These are phyloP conservation scores for Amphipyra berbera DNA, from an alignment of 2,888 invertebrate species.

Conservation along the genomic window DNA sequence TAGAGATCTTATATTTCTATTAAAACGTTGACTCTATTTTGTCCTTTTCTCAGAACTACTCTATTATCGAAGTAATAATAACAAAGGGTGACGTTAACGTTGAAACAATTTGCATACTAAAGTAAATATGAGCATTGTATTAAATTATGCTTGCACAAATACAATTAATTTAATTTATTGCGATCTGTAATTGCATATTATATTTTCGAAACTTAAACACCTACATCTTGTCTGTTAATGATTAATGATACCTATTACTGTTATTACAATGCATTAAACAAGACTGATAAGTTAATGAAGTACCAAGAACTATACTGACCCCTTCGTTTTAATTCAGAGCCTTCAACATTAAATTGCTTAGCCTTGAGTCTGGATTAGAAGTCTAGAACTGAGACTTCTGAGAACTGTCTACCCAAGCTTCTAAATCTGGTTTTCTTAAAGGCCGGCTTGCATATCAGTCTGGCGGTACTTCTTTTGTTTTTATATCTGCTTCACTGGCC, in stretches of 20 bases:
- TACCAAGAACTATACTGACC: conserved; percentile 32
- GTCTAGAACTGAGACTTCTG: conserved; percentile 64
- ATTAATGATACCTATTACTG: conserved; percentile 32
- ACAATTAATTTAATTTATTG: conserved; percentile 31
- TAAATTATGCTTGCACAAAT: conserved; percentile 12
- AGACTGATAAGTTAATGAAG: conserved; percentile 25
- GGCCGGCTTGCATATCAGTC: conserved; percentile 42
- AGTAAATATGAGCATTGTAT: conserved; percentile 23
- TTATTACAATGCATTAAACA: conserved; percentile 12
- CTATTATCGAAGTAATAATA: background rate
- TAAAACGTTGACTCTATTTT: no score
- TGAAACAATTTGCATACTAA: conserved; percentile 14
- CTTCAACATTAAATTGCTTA: conserved; percentile 44
- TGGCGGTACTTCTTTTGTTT: conserved; percentile 42
- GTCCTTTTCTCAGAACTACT: no score
- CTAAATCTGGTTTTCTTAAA: conserved; percentile 56
- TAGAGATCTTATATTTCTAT: no score
- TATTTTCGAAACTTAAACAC: conserved; percentile 22
- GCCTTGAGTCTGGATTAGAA: conserved; percentile 51
- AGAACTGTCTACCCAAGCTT: conserved; percentile 62
- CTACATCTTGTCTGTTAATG: conserved; percentile 8
- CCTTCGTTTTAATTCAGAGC: conserved; percentile 26
- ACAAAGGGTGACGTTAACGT: conserved; percentile 8
- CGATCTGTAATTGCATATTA: conserved; percentile 18
- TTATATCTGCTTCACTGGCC: conserved; percentile 23